Percentiles rank a stretch among this genome's conserved stretches.
Evolutionary conservation across 2,888 invertebrate genomes (phyloP).

Genomic region (Cerceris ruficornis): DNA sequence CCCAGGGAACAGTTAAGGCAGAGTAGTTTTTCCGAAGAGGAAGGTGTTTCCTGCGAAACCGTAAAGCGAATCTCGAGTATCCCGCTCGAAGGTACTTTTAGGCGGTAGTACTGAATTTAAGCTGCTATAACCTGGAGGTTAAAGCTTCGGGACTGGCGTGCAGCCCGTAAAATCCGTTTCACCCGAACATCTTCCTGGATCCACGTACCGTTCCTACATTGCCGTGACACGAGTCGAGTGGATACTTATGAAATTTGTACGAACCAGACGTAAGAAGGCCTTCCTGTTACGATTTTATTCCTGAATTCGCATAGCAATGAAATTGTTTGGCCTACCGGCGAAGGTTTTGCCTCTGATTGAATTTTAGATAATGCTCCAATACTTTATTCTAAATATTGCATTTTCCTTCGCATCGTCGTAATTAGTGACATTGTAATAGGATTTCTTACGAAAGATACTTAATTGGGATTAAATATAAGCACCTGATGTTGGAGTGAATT

Average conservation of each 20-base stretch:
- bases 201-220: conserved; percentile 8
- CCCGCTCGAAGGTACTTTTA: conserved; percentile 59
- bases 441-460: no score
- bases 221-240: conserved; percentile 14
- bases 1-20: conserved; percentile 56
- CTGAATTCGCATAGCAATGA: no score
- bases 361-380: no score
- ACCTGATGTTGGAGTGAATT: no score
- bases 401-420: no score
- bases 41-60: conserved; percentile 58
- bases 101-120: conserved; percentile 62
- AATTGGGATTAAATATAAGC: no score
- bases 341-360: no score
- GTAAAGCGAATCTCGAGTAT: conserved; percentile 66
- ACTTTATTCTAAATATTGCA: no score
- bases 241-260: conserved; percentile 42
- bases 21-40: conserved; percentile 43
- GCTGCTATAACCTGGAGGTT: conserved; percentile 60
- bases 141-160: conserved; percentile 44
- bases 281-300: not conserved
- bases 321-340: not conserved
- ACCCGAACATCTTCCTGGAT: conserved; percentile 47
- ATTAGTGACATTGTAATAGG: no score
- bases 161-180: conserved; percentile 62
- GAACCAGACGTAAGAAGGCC: conserved; percentile 3